Base-by-base conservation (phyloP, 2,797 vertebrate genomes). In the Chanos chanos region DNA sequence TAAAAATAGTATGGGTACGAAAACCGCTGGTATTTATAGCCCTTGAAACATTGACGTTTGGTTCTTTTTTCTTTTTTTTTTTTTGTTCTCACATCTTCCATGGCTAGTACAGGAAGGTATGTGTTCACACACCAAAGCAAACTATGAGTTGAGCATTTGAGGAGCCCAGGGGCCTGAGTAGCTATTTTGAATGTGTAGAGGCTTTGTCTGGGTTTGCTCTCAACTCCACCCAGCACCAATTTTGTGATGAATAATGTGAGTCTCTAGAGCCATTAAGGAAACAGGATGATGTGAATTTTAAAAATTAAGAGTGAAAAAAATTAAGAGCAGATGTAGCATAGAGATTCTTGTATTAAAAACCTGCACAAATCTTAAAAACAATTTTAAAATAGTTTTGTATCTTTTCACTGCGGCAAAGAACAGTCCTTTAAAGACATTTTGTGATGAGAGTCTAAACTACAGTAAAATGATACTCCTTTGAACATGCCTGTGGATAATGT, bases 1-100 rank as follows among this genome's bases (percentile, higher is more conserved):
- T 87, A 80, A 85, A 87, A 87, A 89, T 85, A 84, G 80, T 62
- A 21, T n/a, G 27, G 4, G 47, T 68, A 80, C 77, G 83, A 90
- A 73, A 90, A 89, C 85, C 82, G 77, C 60, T 68, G 72, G 73
- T 92, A 92, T 92, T 89, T 88, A 90, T 89, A 90, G 87, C 77
- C 71, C 72, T 77, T 84, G 79, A 87, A 83, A 88, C 78, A 83
- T 73, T 75, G 87, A 76, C 76, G 87, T 83, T 81, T 66, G 79
- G 79, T 80, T 80, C 63, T 31, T 75, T 81, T 70, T 73, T 79
- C 71, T 78, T 79, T 77, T 74, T 64, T 52, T 74, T 81, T 64
- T 73, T 79, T 71, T 78, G 79, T 77, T 74, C 64, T 52, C 55
- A 45, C 15, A n/a, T 36, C 49, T 69, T 70, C 61, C 58, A 49